Base-by-base conservation (phyloP, 2,888 invertebrate species). In the Agrilus biguttatus region DNA sequence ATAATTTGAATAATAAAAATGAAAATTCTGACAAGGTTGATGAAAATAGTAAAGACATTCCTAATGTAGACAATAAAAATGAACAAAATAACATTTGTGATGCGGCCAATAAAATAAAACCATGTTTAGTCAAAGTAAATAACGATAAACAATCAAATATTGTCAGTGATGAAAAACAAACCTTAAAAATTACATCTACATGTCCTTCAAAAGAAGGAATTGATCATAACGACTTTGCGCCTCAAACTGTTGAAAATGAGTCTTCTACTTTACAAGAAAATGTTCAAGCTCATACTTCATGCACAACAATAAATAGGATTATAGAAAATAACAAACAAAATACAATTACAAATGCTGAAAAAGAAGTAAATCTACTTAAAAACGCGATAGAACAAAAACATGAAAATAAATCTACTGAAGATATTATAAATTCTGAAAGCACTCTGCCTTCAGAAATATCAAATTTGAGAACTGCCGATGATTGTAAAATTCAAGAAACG, bases 371-470 rank as follows among this genome's bases (percentile, higher is more conserved):
- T 8, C 12, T 8, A 36, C 14, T 14, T 28, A 28, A 28, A 28
- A 28, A 28, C 10, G 10, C 4, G 10, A 10, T 10, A 10, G 28
- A 28, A 10, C 28, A 28, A 28, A 28, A 28, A 28, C 10, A 28
- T 10, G 28, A 28, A 28, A 28, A 28, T 28, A 28, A 28, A 28
- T 40, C 35, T 21, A 21, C 5, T 21, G 21, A 45, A 14, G 45
- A 40, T 41, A 23, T 36, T 13, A 40, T 14, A 4, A 7, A 36
- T 37, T n/a, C 12, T 21, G 23, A 39, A 8, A 23, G 7, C 3
- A 28, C 35, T 19, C 37, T 8, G 2, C 45, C 45, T 47, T 49
- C 49, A 6, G 47, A 47, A 39, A 34, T 49, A 19, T 47, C 49
- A 6, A 49, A 47, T 34, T 36, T 36, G 5, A 36, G 10, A 10